Conservation (phyloP, 2,113 vertebrate genomes). For the Parotia lawesii region DNA sequence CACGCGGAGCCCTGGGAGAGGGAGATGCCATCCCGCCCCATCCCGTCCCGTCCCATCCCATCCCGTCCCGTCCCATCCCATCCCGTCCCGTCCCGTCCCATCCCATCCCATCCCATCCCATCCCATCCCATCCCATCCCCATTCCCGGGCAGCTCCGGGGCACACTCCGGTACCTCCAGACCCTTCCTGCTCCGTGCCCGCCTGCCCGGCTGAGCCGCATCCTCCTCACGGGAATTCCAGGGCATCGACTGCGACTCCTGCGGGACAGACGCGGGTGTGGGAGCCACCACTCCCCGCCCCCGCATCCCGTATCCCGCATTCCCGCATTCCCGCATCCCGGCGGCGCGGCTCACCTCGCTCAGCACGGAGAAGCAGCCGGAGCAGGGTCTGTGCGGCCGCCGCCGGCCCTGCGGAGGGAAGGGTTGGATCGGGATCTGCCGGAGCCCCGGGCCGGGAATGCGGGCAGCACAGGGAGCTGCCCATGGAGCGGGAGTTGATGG, state of each 20-base stretch:
- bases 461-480: not conserved
- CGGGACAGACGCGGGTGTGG: not conserved
- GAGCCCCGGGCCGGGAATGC: not conserved
- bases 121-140: not conserved
- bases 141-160: no score
- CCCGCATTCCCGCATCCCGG: no score
- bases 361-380: constrained; percentile 31
- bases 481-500: not conserved
- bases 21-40: not conserved
- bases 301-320: not conserved
- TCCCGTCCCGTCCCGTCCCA: not conserved
- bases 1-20: accelerated
- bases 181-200: not conserved
- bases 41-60: not conserved
- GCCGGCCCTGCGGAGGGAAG: not conserved
- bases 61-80: not conserved
- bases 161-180: accelerated
- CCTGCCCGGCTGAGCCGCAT: not conserved
- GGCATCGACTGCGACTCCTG: not conserved
- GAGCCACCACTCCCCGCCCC: not conserved
- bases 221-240: not conserved
- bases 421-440: accelerated
- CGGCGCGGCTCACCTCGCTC: not conserved
- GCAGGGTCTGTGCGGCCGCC: constrained; percentile 21
- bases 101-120: not conserved